Base-by-base conservation (phyloP, 2,797 vertebrate genomes). In the Chromobotia macracanthus region DNA sequence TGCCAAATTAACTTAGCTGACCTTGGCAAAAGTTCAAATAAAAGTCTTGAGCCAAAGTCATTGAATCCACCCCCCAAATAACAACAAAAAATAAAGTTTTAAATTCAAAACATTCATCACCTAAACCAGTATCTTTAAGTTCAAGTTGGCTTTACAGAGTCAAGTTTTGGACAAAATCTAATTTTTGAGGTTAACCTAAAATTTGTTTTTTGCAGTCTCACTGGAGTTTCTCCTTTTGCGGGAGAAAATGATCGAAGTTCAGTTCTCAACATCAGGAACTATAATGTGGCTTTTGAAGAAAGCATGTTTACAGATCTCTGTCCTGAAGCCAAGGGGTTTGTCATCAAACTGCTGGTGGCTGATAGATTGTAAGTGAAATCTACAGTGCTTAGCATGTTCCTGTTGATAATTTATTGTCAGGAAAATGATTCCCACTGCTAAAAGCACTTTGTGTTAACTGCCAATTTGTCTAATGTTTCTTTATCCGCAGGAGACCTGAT, bases 221-320 rank as follows among this genome's bases (percentile, higher is more conserved):
- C 97, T 0, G 96, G 97, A 51, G 96, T 99, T 84, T 99, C 98
- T 50, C 98, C 97, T 0, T 99, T 99, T 0, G 96, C 96, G 55
- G 97, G 97, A 1, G 97, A 99, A 85, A 98, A 97, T 0, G 98
- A 99, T 85, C 94, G 96, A 82, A 95, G 94, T 0, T 97, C 97
- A 0, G 81, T 98, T 44, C 93, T 99, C 87, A 99, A 98, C 88
- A 98, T 99, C 88, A 94, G 94, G 64, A 98, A 97, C 90, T 99
- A 98, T 86, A 96, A 97, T 0, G 96, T 99, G 84, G 97, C 97
- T 15, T 98, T 99, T 1, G 97, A 99, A 87, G 97, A 99, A 88
- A 93, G 82, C 86, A 98, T 97, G 87, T 99, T 99, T 87, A 93
- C 94, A 18, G 95, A 96, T 69, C 94, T 99, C 66, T 96, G 95